These are phyloP conservation scores for Acestrorhynchus altus DNA, from an alignment of 2,797 vertebrate genomes.

Conservation along the genomic window DNA sequence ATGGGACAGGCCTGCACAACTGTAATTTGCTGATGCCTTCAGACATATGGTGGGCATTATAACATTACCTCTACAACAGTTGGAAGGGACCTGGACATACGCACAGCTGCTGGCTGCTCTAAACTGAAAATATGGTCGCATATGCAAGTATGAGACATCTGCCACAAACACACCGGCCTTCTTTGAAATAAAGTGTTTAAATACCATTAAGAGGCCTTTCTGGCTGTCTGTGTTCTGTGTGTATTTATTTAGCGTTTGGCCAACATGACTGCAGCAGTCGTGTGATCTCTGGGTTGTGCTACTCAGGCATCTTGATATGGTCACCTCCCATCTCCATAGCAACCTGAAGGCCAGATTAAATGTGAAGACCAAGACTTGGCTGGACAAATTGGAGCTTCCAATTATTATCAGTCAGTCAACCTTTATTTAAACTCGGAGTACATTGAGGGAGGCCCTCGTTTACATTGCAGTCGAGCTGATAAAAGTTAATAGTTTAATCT, in stretches of 20 bases:
- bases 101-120: slow-evolving; percentile 32
- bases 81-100: slow-evolving; percentile 27
- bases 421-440: no score
- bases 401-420: no score
- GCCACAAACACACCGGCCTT: slow-evolving; percentile 13
- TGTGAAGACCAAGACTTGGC: neutral
- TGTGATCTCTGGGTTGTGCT: neutral
- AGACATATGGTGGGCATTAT: slow-evolving; percentile 79
- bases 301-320: slow-evolving; percentile 11
- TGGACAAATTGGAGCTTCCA: neutral
- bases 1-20: slow-evolving; percentile 60
- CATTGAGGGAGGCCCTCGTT: no score
- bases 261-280: neutral
- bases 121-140: slow-evolving; percentile 34
- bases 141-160: slow-evolving; percentile 16
- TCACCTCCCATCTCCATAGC: slow-evolving; percentile 23
- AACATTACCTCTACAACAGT: slow-evolving; percentile 66
- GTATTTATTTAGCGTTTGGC: no score
- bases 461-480: no score
- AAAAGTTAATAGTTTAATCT: no score
- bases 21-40: slow-evolving; percentile 77
- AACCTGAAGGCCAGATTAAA: slow-evolving; percentile 22
- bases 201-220: slow-evolving; percentile 11
- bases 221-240: neutral
- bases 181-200: neutral